phyloP scores from a whole-genome alignment of 2,113 vertebrate species.

The Crotalus horridus region DNA sequence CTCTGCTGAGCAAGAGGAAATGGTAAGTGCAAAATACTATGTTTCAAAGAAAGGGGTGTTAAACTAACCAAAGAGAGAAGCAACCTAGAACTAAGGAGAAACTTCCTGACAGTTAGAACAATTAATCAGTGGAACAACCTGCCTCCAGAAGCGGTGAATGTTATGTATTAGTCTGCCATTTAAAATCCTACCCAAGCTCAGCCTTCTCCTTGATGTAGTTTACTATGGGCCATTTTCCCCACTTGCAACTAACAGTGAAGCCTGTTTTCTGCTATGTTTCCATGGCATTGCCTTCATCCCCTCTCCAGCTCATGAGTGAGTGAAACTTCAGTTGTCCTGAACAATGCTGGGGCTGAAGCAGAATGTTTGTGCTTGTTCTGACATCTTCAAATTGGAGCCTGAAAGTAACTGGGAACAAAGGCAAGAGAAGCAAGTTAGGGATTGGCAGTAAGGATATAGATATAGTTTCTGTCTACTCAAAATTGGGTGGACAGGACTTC shows the following conservation, averaged over 20 bases:
- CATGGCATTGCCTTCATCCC: background rate
- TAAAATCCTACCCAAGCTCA: background rate
- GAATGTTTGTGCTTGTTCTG: background rate
- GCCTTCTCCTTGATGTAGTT: background rate
- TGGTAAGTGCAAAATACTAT: slow-evolving; percentile 18
- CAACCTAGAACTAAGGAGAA: too few species aligned
- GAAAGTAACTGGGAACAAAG: background rate
- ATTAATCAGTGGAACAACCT: too few species aligned
- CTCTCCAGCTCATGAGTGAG: background rate
- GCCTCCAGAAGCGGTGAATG: too few species aligned
- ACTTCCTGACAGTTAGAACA: too few species aligned
- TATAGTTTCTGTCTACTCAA: background rate
- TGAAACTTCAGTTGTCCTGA: background rate
- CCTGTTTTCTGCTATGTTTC: background rate
- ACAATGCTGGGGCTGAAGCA: background rate
- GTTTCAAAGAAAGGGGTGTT: background rate
- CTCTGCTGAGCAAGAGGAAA: slow-evolving; percentile 65
- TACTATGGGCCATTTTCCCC: background rate
- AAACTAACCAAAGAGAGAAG: too few species aligned
- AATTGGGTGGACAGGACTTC: background rate
- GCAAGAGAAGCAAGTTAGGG: background rate
- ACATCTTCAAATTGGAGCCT: background rate
- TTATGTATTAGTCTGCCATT: background rate
- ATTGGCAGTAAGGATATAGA: background rate
- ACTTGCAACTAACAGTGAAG: background rate